Base-by-base conservation (phyloP, 2,888 invertebrate species). In the Apamea anceps region DNA sequence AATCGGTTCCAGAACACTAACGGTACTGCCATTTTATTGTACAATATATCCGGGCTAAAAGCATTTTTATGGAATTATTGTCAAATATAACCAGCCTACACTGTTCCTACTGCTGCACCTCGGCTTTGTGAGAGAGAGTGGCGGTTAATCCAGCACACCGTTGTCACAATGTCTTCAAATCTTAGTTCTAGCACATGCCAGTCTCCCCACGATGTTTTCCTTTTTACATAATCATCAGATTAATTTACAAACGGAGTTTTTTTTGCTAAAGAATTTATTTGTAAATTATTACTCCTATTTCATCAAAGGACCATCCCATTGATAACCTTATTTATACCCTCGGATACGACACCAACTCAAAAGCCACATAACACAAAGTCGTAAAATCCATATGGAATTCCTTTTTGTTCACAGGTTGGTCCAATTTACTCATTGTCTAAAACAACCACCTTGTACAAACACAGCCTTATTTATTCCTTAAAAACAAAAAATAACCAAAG, bases 401-500 rank as follows among this genome's bases (percentile, higher is more conserved):
- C 21, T 8, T 32, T 54, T 18, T 37, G 37, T 57, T 13, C 12
- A 25, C 21, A 48, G 12, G 42, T 54, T 15, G 32, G 21, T 37
- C 12, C 13, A 66, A 78, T 60, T 45, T 57, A 45, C 45, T 18
- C 7, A 67, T 3, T 25, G 3, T 66, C 42, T 45, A 25, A 48
- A 68, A 71, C 57, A 45, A 54, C 28, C 3, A n/a, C 2, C 45
- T 25, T 60, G 62, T 2, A 15, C 0, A 71, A 71, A 79, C 74
- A 72, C 67, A 70, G 15, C 32, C 25, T 63, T 25, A 60, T 68
- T 63, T 25, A 60, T 68, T 37, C 10, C 25, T 32, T 45, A 74
- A 76, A 85, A 81, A 81, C 77, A 81, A 51, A 48, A 28, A 65
- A 70, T 25, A 73, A 1, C 21, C 48, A n/a, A 74, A 74, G 13